Evolutionary conservation across 2,888 invertebrate genomes (phyloP), one percentile per base, ranked within the genome.

Genomic region (Orchestes rusci): DNA sequence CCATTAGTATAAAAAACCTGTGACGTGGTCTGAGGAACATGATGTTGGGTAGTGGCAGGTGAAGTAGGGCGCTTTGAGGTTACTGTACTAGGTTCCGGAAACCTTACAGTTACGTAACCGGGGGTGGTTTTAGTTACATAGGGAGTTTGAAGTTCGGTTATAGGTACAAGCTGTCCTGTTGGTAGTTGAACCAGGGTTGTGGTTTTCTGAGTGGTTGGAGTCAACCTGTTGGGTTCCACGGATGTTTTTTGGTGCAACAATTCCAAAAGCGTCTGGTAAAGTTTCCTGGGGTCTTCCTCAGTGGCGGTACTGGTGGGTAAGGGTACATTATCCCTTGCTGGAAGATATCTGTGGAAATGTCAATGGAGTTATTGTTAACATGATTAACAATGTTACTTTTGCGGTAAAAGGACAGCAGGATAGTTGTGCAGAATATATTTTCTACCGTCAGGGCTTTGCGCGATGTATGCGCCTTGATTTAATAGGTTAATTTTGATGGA

Each of bases 371-470:
- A n/a, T 27, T 10, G 2, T 27, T 27, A 10, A 27, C 12, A 27
- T 12, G 12, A 12, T 27, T 27, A 12, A 27, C 2, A 27, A 27
- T 12, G 12, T 12, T 31, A 31, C 5, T 31, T 31, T 31, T 53
- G 45, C 5, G 54, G 38, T 28, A 44, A 53, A 27, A 58, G 56
- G 28, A 53, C 59, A 2, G 53, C 59, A 2, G 60, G 59, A 40
- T 57, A 56, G 48, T 57, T 57, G 13, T 61, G 60, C 23, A 62
- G 49, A 19, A 61, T 48, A 41, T 61, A 59, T 48, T 59, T 59
- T 17, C 54, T 50, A 16, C 60, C 62, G 39, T 60, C 55, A 4
- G 55, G 52, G 31, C 52, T 55, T 19, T 56, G 49, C 4, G 56
- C 58, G 10, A 60, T 47, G 16, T 51, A 40, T 8, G 53, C 50